phyloP scores from a whole-genome alignment of 2,888 invertebrate genomes.

The Lithosia quadra region DNA sequence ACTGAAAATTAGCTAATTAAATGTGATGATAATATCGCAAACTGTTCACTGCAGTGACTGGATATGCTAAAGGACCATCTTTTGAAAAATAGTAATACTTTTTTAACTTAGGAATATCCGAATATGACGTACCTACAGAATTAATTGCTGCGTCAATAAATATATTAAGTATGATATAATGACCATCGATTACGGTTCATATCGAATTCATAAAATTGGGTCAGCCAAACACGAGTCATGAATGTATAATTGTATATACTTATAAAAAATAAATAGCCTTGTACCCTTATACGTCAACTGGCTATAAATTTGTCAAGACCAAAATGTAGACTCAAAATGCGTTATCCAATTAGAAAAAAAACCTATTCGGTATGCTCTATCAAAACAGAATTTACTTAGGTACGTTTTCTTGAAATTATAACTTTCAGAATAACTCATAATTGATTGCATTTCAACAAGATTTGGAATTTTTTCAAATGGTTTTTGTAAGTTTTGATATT shows the following conservation, averaged over 20 bases:
- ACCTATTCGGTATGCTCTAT: neutral
- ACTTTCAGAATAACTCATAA: neutral
- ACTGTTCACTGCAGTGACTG: no score
- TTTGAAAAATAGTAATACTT: no score
- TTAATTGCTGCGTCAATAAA: conserved; percentile 6
- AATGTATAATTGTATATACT: neutral
- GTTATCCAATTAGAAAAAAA: neutral
- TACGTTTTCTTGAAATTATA: no score
- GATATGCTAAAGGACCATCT: neutral
- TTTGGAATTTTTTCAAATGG: neutral
- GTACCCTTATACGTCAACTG: neutral
- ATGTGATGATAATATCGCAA: no score
- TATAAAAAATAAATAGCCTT: neutral
- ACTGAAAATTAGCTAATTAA: no score
- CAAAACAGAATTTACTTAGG: neutral
- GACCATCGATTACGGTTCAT: conserved; percentile 25
- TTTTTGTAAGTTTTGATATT: neutral
- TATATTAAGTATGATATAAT: conserved; percentile 12
- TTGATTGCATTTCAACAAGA: neutral
- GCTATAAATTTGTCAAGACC: neutral
- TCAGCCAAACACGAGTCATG: conserved; percentile 14
- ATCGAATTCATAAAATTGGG: conserved; percentile 28
- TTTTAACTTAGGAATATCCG: neutral
- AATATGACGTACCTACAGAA: neutral
- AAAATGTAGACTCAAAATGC: neutral